These are phyloP conservation scores for Agrenia bidenticulata DNA, from an alignment of 2,888 invertebrate species.

Conservation along the genomic window DNA sequence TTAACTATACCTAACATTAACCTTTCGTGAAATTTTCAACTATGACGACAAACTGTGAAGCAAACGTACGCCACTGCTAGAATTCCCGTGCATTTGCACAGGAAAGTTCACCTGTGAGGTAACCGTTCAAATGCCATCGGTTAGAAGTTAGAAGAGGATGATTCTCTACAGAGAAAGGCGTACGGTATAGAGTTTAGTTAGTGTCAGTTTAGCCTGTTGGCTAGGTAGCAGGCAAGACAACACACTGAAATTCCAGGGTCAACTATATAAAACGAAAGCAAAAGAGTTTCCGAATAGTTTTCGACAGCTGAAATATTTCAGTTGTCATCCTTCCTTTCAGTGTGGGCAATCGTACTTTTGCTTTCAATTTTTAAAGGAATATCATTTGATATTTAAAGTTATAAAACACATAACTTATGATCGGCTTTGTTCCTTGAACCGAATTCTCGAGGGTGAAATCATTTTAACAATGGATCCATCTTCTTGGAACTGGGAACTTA, in stretches of 20 bases:
- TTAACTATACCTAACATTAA: too few relatives aligned
- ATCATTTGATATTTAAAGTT: background rate
- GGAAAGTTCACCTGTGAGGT: too few relatives aligned
- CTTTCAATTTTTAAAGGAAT: too few relatives aligned
- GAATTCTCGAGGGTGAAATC: slow-evolving; percentile 12
- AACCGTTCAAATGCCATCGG: background rate
- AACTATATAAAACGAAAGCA: too few relatives aligned
- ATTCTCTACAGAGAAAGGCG: background rate
- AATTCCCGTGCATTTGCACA: too few relatives aligned
- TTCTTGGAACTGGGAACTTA: slow-evolving; percentile 53
- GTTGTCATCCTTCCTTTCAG: too few relatives aligned
- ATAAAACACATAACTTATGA: background rate
- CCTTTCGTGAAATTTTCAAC: too few relatives aligned
- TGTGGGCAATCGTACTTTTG: too few relatives aligned
- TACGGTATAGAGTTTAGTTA: background rate
- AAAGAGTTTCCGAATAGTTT: too few relatives aligned
- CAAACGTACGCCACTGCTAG: too few relatives aligned
- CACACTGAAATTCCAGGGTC: slow-evolving; percentile 15
- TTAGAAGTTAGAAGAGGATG: background rate
- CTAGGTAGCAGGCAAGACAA: slow-evolving; percentile 38
- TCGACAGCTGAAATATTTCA: too few relatives aligned
- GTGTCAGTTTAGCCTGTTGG: slow-evolving; percentile 25
- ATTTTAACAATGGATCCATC: slow-evolving; percentile 37
- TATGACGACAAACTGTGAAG: too few relatives aligned
- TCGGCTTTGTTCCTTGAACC: background rate